Base-by-base conservation (phyloP, 1,140 invertebrate genomes). In the Plectus sambesii region DNA sequence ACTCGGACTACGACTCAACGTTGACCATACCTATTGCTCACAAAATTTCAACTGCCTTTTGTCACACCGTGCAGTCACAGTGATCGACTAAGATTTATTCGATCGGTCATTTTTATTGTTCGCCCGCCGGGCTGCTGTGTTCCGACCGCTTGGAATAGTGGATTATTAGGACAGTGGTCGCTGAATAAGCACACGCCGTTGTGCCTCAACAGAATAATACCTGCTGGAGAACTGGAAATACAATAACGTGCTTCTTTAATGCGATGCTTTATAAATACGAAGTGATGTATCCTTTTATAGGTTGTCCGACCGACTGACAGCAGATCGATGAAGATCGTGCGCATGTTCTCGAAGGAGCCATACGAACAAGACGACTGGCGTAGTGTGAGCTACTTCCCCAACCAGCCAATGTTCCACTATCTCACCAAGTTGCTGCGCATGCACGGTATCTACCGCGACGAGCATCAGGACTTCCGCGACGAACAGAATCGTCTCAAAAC, bases 351-450 rank as follows among this genome's bases (percentile, higher is more conserved):
- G 6, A 45, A 51, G 1, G 63, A 67, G 35, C 64, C 64, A 24
- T 56, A 47, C 19, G 64, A 67, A 33, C 61, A 67, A 26, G 56
- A 50, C 30, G 60, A 58, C 30, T 47, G 58, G 17, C 54, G 59
- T n/a, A 47, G 45, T 20, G 39, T 47, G 22, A 44, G 56, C 12
- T 67, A 67, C 45, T 69, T 55, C 40, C 66, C 64, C 12, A 69
- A 69, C 46, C 42, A 50, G 42, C 64, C 64, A 15, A 67, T 67
- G 64, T 69, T 67, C 29, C 64, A 67, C 44, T 68, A 67, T 45
- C 40, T 67, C 9, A 67, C 63, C 4, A 67, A 69, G 47, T 59
- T 67, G 63, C 53, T 67, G 15, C 47, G 61, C 20, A 44, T 67
- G 22, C 64, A 67, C 41, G 64, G 64, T 6, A 25, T 67, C 3